Base-by-base conservation (phyloP, 2,888 invertebrate genomes). In the Harpagoxenus sublaevis region DNA sequence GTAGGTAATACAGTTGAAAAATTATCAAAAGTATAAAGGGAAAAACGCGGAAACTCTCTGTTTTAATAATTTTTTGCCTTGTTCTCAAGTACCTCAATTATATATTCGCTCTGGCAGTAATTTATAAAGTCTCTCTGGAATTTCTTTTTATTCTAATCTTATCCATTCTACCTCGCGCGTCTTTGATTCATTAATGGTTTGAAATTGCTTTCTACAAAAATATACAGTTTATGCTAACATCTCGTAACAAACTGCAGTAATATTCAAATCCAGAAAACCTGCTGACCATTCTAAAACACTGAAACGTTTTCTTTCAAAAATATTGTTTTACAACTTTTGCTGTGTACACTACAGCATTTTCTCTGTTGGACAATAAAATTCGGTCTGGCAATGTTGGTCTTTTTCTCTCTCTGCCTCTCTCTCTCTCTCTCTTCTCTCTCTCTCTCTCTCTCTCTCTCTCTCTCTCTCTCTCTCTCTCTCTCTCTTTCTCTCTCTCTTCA, bases 21-120 rank as follows among this genome's bases (percentile, higher is more conserved):
- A 62, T 45, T 74, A 62, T n/a, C 18, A 74, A 74, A 62, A 31
- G 60, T 8, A 74, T 31, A 62, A 62, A 74, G n/a, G n/a, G 3
- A 3, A 65, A 45, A 66, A 28, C 12, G 12, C 18, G 31, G 18
- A 53, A 62, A 31, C 18, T 74, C 39, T 39, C 42, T n/a, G 31
- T 62, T 74, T 74, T 74, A 74, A 74, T 74, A 31, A 74, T 74
- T 74, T 74, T 74, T 31, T 62, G 12, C 15, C 74, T 74, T 74
- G 74, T 74, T 74, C 74, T 74, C 74, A 45, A 74, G 74, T 74
- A 74, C 42, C 62, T 74, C 62, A 74, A 74, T 74, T 74, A 74
- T 23, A 23, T 23, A 23, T 62, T 74, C 45, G 74, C 74, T 45
- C 62, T 60, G 62, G 45, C 74, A 62, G 60, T 60, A 57, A 60